A percentile compares a stretch with the other conserved stretches of the same genome.
These are phyloP conservation scores for Coleophora deauratella DNA, from an alignment of 2,888 invertebrate species.

Conservation along the genomic window DNA sequence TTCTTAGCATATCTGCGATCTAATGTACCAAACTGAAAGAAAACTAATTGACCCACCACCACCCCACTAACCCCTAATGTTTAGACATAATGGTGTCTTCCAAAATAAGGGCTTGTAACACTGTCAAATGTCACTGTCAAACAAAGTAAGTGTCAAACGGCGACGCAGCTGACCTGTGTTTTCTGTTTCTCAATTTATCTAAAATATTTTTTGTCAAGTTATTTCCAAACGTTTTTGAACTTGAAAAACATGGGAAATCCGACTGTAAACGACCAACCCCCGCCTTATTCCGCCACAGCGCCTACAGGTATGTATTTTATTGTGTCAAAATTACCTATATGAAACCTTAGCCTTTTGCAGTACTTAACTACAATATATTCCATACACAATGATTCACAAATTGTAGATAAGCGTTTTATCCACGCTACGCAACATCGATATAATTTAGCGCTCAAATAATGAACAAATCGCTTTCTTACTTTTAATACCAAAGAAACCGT, in stretches of 20 bases:
- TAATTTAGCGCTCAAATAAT: too few species aligned
- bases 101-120: too few species aligned
- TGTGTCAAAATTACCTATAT: slow-evolving; percentile 15
- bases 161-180: too few species aligned
- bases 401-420: slow-evolving; percentile 33
- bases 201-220: slow-evolving; percentile 4
- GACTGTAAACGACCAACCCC: slow-evolving; percentile 58
- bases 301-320: slow-evolving; percentile 37
- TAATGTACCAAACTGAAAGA: too few species aligned
- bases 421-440: slow-evolving; percentile 22
- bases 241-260: slow-evolving; percentile 51
- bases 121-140: too few species aligned
- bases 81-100: too few species aligned
- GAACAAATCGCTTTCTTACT: too few species aligned
- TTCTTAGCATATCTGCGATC: too few species aligned
- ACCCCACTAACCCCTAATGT: too few species aligned
- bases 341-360: slow-evolving; percentile 21
- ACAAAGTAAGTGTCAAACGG: too few species aligned
- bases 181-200: neutral
- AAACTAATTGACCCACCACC: too few species aligned
- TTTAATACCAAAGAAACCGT: too few species aligned
- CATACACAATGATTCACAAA: slow-evolving; percentile 35
- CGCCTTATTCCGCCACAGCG: slow-evolving; percentile 65
- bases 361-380: slow-evolving; percentile 4
- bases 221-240: neutral